phyloP scores from a whole-genome alignment of 2,797 vertebrate species.

The Alca torda region DNA sequence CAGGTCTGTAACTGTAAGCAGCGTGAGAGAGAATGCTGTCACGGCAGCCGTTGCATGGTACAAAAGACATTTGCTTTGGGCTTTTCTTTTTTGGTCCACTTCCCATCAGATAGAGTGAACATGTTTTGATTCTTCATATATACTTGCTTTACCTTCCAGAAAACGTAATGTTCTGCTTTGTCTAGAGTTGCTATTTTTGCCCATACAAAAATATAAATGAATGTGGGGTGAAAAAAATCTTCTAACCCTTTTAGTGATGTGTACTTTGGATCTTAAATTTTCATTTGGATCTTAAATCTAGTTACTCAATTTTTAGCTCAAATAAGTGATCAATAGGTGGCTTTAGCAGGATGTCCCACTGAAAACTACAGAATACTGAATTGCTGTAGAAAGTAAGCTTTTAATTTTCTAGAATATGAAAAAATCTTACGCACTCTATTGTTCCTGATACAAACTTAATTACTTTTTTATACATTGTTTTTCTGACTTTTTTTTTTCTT shows the following conservation, averaged over 20 bases:
- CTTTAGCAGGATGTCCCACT: background rate
- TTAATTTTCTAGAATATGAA: background rate
- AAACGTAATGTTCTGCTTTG: background rate
- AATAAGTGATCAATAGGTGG: background rate
- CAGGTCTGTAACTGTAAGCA: background rate
- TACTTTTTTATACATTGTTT: background rate
- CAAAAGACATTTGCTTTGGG: background rate
- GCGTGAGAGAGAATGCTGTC: background rate
- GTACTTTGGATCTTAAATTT: background rate
- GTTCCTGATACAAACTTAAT: background rate
- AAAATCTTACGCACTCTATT: rapidly evolving
- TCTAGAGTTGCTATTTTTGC: background rate
- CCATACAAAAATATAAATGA: background rate
- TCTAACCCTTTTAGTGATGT: background rate
- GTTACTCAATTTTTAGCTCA: background rate
- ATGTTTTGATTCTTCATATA: background rate
- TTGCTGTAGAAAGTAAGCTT: background rate
- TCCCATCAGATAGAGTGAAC: background rate
- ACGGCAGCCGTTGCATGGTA: background rate
- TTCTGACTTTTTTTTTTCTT: background rate
- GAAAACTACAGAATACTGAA: background rate
- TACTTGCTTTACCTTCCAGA: background rate
- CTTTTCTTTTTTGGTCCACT: background rate
- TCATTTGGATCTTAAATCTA: background rate
- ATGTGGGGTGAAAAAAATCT: background rate